Conservation (phyloP, 2,888 invertebrate genomes). For the Eugnorisma glareosa region DNA sequence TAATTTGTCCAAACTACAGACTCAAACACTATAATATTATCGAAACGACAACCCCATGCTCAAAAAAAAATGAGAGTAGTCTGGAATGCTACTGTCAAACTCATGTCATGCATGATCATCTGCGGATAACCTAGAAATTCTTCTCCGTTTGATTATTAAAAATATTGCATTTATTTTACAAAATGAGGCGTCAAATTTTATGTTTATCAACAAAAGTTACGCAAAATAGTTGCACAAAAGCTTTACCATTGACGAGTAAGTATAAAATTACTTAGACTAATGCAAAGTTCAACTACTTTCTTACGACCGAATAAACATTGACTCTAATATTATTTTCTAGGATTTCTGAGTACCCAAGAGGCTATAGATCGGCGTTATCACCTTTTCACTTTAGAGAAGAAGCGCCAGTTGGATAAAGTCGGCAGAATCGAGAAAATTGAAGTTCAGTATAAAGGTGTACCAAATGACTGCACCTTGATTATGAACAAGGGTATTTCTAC, state of each 20-base stretch:
- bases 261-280: conserved; percentile 7
- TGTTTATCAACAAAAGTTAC: conserved; percentile 74
- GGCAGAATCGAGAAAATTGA: conserved; percentile 98
- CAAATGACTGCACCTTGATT: conserved; percentile 93
- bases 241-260: conserved; percentile 73
- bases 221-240: conserved; percentile 70
- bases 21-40: neutral
- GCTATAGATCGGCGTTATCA: conserved; percentile 91
- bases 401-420: conserved; percentile 93
- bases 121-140: conserved; percentile 69
- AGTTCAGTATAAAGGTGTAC: conserved; percentile 94
- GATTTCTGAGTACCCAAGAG: conserved; percentile 88
- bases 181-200: conserved; percentile 80
- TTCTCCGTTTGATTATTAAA: conserved; percentile 20
- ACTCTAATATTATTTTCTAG: conserved; percentile 73
- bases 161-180: conserved; percentile 57
- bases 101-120: conserved; percentile 47
- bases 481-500: conserved; percentile 98
- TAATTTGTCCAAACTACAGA: neutral
- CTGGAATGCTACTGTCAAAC: conserved; percentile 43
- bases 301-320: neutral
- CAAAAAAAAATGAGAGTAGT: rapidly evolving
- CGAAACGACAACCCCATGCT: neutral
- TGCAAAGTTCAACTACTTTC: neutral
- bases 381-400: conserved; percentile 94